Conservation (phyloP, 2,113 vertebrate genomes). For the Phrynosoma platyrhinos region DNA sequence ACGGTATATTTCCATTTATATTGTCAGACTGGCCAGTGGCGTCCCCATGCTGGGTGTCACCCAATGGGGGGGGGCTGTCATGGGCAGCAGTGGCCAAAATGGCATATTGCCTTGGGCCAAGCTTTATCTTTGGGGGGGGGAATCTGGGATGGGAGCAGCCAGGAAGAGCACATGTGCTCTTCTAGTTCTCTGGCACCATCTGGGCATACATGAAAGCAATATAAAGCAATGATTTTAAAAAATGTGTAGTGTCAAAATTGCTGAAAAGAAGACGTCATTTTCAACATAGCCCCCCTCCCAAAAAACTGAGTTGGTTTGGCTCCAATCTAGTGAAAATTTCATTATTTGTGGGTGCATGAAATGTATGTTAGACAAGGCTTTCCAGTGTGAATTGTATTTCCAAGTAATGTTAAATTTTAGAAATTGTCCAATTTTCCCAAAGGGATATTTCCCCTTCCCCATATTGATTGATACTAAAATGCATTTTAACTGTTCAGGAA, state of each 20-base stretch:
- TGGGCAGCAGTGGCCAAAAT: no score
- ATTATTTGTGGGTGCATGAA: neutral
- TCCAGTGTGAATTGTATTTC: neutral
- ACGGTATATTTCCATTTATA: neutral
- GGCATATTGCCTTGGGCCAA: no score
- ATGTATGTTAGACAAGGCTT: neutral
- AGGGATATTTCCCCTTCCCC: neutral
- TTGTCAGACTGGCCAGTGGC: no score
- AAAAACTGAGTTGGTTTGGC: neutral
- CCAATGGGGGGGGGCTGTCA: no score
- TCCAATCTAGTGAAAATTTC: neutral
- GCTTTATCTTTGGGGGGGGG: no score
- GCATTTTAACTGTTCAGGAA: slow-evolving; percentile 13
- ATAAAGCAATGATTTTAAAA: neutral
- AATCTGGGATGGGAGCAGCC: no score
- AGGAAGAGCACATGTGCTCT: no score
- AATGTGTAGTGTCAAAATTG: neutral
- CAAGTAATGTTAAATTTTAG: neutral
- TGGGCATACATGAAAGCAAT: neutral
- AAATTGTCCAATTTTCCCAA: neutral
- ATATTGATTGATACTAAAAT: neutral
- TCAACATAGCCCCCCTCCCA: neutral
- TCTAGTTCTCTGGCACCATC: no score
- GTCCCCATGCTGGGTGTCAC: no score
- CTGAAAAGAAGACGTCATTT: neutral